Base-by-base conservation (phyloP, 2,888 invertebrate species). In the Zaprionus obscuricornis region DNA sequence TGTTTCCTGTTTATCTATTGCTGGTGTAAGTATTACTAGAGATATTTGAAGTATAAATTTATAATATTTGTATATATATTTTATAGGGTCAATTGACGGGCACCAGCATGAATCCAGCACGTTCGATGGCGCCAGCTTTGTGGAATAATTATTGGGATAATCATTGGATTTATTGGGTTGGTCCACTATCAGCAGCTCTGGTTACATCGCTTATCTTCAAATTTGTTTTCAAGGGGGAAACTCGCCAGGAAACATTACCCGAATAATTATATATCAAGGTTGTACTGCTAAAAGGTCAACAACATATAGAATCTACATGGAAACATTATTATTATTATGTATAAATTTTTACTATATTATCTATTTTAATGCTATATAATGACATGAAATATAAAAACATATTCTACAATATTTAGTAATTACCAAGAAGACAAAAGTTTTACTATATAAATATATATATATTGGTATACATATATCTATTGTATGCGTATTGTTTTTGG, bases 91-190 rank as follows among this genome's bases (percentile, higher is more conserved):
- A 72, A 40, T 55, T 73, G 1, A 95, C 95, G 0, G 94, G 93
- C 0, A 93, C 93, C 14, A 93, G 93, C 79, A 92, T 95, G 93
- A 95, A 95, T 85, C 95, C 95, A 0, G 94, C 92, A 0, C 91
- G 94, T 47, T 91, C 92, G 1, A 91, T 96, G 6, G 95, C 91
- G 0, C 95, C 96, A 0, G 95, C 95, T 0, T 47, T 95, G 0
- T 93, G 93, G 91, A 93, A 93, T 14, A 92, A 92, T 1, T 90
- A 90, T 18, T 96, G 94, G 94, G 66, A 88, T 0, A 70, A 91
- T 33, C 95, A 95, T 57, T 96, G 95, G 95, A 57, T 94, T 0
- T 95, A 93, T 81, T 95, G 94, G 94, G 89, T 92, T 1, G 94
- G 93, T n/a, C 94, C 94, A 0, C 22, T 92, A 5, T 31, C 71